Base-by-base conservation (phyloP, 2,888 invertebrate species). In the Agonopterix subpropinquella region DNA sequence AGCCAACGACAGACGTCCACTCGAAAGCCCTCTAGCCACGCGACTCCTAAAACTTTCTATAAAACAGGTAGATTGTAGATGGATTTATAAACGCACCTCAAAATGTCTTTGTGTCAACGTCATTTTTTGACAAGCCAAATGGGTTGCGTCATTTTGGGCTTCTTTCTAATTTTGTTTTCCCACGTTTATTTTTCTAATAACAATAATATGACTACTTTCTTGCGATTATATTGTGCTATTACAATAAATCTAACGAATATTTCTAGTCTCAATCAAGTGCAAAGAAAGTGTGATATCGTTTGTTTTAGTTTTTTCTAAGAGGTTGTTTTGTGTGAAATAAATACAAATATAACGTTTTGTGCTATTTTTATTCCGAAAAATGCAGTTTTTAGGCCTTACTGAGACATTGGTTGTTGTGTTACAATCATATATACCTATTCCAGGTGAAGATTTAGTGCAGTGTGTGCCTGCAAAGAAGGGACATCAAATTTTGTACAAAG, bases 381-480 rank as follows among this genome's bases (percentile, higher is more conserved):
- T 11, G 8, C 5, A 36, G 9, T 11, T 42, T 42, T 43, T 47
- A 43, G 43, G 42, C 5, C 4, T 11, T 10, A 43, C 15, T 28
- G 11, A 9, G 36, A 7, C 15, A 36, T 2, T 13, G 8, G n/a
- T 47, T 36, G 11, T 7, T 10, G 36, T 41, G 36, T 43, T n/a
- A 13, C 8, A 42, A 36, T 10, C n/a, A 13, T 8, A 8, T 43
- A 3, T 36, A 1, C 15, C 10, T 45, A 47, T 86, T 86, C 47
- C 81, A 87, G 87, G 75, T 61, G 83, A 81, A 47, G 84, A 86
- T 64, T 62, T 86, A 57, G 87, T 85, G 47, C 81, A 80, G 62
- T 88, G 86, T 62, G 85, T 88, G 41, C 84, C 87, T 4, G 84
- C 87, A 10, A 80, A 79, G 54, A 87, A 83, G 55, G 88, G 88